Base-by-base conservation (phyloP, 2,797 vertebrate species). In the Coreius guichenoti region DNA sequence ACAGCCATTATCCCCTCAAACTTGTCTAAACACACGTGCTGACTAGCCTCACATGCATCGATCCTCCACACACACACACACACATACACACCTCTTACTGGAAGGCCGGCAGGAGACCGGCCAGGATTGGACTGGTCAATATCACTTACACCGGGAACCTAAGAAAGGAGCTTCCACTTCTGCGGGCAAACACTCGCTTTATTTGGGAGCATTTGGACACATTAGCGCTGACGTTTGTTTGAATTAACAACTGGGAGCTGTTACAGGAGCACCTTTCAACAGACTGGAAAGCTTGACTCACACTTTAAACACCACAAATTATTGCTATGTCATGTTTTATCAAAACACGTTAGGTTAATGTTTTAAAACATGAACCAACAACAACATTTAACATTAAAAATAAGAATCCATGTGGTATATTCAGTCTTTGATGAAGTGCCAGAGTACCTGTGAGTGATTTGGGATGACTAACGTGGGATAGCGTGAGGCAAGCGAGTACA, bases 1-100 rank as follows among this genome's bases (percentile, higher is more conserved):
- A 91, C 92, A 87, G 83, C 95, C 94, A 96, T 95, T 96, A 95
- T 95, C 93, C 95, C 92, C 93, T 94, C 90, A 93, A 93, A 91
- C 89, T 93, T 94, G 89, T 88, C 85, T 89, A 91, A 92, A 92
- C 90, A 91, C 77, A 61, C 81, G 63, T 65, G 80, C 80, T 78
- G 83, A 87, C 89, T 80, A 61, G 89, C 84, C 86, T 87, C 88
- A 84, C 87, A 89, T 83, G 78, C 87, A 80, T 90, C 86, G 89
- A 90, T 88, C 74, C 84, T 84, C 80, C 81, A 76, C 93, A 94
- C 90, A 93, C 91, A 93, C 61, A 68, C 45, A 61, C 58, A 51
- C 49, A 54, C 5, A 31, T 29, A 65, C 61, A 65, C 58, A 33
- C 93, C 85, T 90, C 54, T 90, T 90, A 90, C 89, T 86, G 89